phyloP scores from a whole-genome alignment of 2,888 invertebrate species.

The Dioctria linearis region DNA sequence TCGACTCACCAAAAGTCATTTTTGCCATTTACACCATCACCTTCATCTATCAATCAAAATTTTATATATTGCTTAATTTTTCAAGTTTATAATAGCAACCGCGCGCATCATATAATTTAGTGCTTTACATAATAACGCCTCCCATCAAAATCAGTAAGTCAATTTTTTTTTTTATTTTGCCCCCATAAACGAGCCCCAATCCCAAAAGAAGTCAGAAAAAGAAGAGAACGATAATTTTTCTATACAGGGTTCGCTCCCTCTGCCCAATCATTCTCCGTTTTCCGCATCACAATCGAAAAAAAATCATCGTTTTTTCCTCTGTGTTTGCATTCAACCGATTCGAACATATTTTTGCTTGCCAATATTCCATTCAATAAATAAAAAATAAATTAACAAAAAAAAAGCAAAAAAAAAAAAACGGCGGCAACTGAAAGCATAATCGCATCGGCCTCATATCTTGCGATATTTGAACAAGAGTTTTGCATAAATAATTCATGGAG shows the following conservation, averaged over 20 bases:
- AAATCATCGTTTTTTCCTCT: background rate
- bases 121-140: background rate
- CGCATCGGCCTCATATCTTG: background rate
- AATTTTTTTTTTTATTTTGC: background rate
- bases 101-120: conserved; percentile 9
- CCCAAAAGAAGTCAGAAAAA: background rate
- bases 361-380: conserved; percentile 31
- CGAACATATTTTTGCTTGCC: background rate
- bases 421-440: conserved; percentile 12
- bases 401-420: conserved; percentile 23
- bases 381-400: background rate
- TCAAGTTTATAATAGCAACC: conserved; percentile 10
- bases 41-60: conserved; percentile 44
- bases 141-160: background rate
- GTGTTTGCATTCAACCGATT: background rate
- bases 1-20: conserved; percentile 17
- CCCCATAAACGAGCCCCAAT: background rate
- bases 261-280: background rate
- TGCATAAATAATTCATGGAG: conserved; percentile 42
- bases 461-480: conserved; percentile 42
- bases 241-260: background rate
- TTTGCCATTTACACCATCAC: conserved; percentile 44
- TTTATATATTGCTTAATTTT: conserved; percentile 49
- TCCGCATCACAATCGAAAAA: background rate
- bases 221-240: background rate